Evolutionary conservation across 2,797 vertebrate species (phyloP), one percentile per base, ranked within the genome.

Genomic region (Percopsis omiscomaycus): DNA sequence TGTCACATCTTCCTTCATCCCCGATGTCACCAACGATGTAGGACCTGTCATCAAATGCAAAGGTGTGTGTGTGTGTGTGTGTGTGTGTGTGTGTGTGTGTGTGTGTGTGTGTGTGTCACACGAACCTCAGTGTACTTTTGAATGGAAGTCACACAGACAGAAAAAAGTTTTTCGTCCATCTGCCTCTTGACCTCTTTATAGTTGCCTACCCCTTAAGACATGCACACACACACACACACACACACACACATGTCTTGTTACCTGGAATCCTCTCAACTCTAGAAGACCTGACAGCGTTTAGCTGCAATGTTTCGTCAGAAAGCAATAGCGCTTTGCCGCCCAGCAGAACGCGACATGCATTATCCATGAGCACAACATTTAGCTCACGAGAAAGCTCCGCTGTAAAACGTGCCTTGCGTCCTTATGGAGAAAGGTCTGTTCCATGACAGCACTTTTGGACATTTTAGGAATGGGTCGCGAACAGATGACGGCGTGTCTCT

Each of bases 1-100:
- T 81, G 80, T 87, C 87, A 82, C 65, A 63, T 81, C 75, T 82
- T 78, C 77, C 82, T 84, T 85, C 86, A 85, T 74, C 73, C 66
- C 4, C 55, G 32, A 69, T 28, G 71, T 78, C 70, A 81, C 87
- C 22, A 22, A 22, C 89, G 80, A 86, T 89, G 89, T 88, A 88
- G 37, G 79, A 67, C 59, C 47, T 64, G 61, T 57, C 63, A 62
- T 63, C 74, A 80, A 44, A 78, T 52, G 16, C 6, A 5, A 42
- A 42, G 37, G 37, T 42, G 37, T 42, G 37, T 42, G 37, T 37
- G 32, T 37, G n/a, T n/a, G n/a, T n/a, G 32, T 37, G 32, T 37
- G 32, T 8, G n/a, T n/a, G n/a, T n/a, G n/a, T n/a, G n/a, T n/a
- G n/a, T n/a, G n/a, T n/a, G n/a, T n/a, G n/a, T n/a, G n/a, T n/a